Base-by-base conservation (phyloP, 2,113 vertebrate genomes). In the Pithys albifrons region DNA sequence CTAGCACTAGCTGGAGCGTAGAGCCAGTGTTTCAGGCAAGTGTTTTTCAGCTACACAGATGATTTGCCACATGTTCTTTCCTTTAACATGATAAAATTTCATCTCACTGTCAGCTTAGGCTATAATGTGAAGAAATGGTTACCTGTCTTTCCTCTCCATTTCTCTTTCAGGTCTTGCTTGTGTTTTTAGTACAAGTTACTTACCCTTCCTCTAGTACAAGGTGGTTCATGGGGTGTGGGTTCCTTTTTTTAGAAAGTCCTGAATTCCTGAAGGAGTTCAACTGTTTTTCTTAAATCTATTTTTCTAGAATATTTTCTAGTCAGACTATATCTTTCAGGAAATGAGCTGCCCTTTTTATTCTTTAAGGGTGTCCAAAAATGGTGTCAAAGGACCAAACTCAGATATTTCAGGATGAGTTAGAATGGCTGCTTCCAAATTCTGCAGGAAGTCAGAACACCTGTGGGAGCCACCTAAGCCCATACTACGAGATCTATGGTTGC, bases 341-440 rank as follows among this genome's bases (percentile, higher is more conserved):
- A 94, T 95, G 92, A 97, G 95, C 88, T 92, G 92, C 96, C 93
- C 93, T 95, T 96, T 87, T 95, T 97, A 95, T 96, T 95, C 96
- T 95, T 97, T 91, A 97, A 97, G 96, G 95, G 49, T 95, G 16
- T 86, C 96, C 86, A 95, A 97, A 97, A 96, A 65, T 95, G 96
- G 76, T 97, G 85, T 93, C 95, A 94, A 89, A 96, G 95, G 92
- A 97, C 61, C 95, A 96, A 96, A 96, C 19, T 0, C 96, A 97
- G 46, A 18, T 97, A 95, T 96, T 96, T 96, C 95, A 97, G 96
- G 96, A 97, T 96, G 96, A 97, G 95, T 96, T 97, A 97, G 96
- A 96, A 81, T 95, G 96, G 93, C 95, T 97, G 76, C 93, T 97
- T 92, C 93, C 96, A 96, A 91, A 94, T 96, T 77, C 96, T 74